phyloP scores from a whole-genome alignment of 2,888 invertebrate genomes.

The Lordiphosa fenestrarum region DNA sequence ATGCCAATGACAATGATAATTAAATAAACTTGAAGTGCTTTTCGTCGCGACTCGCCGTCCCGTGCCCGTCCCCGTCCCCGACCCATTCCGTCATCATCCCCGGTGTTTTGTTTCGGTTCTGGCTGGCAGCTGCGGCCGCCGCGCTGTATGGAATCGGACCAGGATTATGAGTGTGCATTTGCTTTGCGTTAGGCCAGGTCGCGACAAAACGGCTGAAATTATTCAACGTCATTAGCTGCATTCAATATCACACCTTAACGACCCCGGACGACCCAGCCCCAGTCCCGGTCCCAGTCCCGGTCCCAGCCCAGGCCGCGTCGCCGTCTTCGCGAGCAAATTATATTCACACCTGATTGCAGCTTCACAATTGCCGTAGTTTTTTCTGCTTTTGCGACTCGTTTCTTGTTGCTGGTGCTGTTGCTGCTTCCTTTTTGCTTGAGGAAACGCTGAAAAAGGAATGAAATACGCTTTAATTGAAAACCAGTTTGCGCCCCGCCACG shows the following conservation, averaged over 20 bases:
- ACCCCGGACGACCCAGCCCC: background rate
- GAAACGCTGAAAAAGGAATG: slow-evolving; percentile 28
- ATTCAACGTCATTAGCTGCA: slow-evolving; percentile 68
- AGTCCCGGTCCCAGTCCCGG: background rate
- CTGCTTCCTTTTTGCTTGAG: slow-evolving; percentile 12
- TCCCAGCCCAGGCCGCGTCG: slow-evolving; percentile 6
- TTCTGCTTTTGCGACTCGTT: slow-evolving; percentile 14
- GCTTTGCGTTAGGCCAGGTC: slow-evolving; percentile 6
- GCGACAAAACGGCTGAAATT: slow-evolving; percentile 27
- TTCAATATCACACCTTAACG: slow-evolving; percentile 35
- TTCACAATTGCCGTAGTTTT: slow-evolving; percentile 27
- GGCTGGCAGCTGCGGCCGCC: slow-evolving; percentile 42
- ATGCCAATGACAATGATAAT: slow-evolving; percentile 64
- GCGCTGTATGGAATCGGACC: background rate
- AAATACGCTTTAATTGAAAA: slow-evolving; percentile 64
- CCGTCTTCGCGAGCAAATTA: slow-evolving; percentile 23
- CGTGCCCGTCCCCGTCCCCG: background rate
- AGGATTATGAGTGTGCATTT: too few species aligned
- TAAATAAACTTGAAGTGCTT: slow-evolving; percentile 69
- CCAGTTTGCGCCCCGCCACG: slow-evolving; percentile 44
- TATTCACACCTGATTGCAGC: slow-evolving; percentile 72
- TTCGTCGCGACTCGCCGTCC: slow-evolving; percentile 43
- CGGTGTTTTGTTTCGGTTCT: background rate
- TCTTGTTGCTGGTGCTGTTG: slow-evolving; percentile 15
- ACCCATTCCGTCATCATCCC: background rate